Evolutionary conservation across 2,113 vertebrate genomes (phyloP), one percentile per base, ranked within the genome.

Genomic region (Podilymbus podiceps): DNA sequence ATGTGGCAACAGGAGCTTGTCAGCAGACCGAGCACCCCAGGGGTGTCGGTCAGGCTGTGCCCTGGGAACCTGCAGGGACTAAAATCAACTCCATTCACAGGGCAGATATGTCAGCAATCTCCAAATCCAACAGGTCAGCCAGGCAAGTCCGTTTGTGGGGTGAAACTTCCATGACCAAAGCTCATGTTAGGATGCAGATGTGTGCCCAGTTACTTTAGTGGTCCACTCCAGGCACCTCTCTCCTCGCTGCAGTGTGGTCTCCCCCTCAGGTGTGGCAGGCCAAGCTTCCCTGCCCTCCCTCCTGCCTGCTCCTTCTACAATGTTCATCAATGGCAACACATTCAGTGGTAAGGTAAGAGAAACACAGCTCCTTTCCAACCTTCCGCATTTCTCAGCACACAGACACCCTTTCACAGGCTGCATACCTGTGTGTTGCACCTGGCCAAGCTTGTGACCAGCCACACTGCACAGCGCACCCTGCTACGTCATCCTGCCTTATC

Each of bases 381-480:
- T 38, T 38, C 38, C 38, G 38, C 47, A 42, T 64, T 53, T 27
- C 74, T 13, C 15, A 33, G 49, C 18, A 12, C 27, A 40, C 47
- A 28, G 18, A 35, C 46, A 38, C 25, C 14, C 33, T 31, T 50
- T 25, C 56, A 27, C 38, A 47, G 63, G 24, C 69, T 76, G 56
- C 8, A 0, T 7, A 33, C 46, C 44, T 1, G 0, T 22, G 12
- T 9, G 47, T 50, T n/a, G 38, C 52, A 63, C 9, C 23, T 0
- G 1, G 44, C 56, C 28, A 30, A 31, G 58, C 33, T 42, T 4
- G 1, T 23, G 30, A 30, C 8, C 72, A 52, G 56, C 35, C 25
- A 6, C 1, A 0, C 49, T 35, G 18, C 28, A 23, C n/a, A 11
- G 33, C 40, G 58, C 30, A 20, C 19, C 31, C 47, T 24, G 38